Percentiles rank a stretch among this genome's conserved stretches.
Conservation (phyloP, 2,888 invertebrate species). For the Poecilus cupreus region DNA sequence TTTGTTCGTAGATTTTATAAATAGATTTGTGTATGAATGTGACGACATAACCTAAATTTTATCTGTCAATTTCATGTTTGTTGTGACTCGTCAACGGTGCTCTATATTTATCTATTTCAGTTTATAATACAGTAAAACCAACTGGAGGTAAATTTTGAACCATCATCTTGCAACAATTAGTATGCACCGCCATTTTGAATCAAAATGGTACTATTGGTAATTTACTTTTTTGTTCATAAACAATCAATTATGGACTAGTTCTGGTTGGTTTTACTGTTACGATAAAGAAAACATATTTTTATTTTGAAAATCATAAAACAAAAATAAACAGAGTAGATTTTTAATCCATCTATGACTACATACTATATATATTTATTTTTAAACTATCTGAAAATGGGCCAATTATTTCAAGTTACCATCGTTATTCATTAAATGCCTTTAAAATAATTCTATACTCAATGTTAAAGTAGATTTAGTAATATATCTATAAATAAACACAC, state of each 20-base stretch:
- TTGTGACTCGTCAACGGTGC: background rate
- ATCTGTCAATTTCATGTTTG: background rate
- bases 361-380: background rate
- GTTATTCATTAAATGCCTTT: conserved; percentile 16
- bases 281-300: background rate
- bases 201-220: too few relatives aligned
- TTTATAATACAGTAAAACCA: too few relatives aligned
- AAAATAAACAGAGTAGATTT: background rate
- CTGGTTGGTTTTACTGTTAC: too few relatives aligned
- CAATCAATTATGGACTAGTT: too few relatives aligned
- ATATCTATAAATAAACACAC: conserved; percentile 26
- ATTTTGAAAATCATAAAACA: too few relatives aligned
- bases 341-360: too few relatives aligned
- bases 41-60: too few relatives aligned
- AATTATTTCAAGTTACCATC: conserved; percentile 28
- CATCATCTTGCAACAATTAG: too few relatives aligned
- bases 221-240: too few relatives aligned
- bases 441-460: conserved; percentile 34
- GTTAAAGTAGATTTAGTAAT: conserved; percentile 17
- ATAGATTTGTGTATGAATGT: background rate
- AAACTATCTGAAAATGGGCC: conserved; percentile 34
- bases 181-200: too few relatives aligned
- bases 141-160: too few relatives aligned
- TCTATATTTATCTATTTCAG: background rate
- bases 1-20: background rate